Evolutionary conservation across 2,113 vertebrate genomes (phyloP).

Genomic region (Platysteira castanea): DNA sequence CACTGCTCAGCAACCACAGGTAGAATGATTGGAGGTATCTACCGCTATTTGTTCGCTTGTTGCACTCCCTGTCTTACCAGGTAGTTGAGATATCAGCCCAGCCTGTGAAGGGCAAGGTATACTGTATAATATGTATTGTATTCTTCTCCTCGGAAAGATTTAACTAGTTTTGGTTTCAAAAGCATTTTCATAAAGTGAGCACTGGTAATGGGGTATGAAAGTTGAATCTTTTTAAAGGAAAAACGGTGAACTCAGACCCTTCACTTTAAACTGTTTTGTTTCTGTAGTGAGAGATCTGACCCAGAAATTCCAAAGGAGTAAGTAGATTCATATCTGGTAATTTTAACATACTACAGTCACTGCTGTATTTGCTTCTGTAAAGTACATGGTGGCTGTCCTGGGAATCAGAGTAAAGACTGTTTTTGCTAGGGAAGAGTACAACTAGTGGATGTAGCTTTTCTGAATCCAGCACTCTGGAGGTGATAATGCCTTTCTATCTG

Average conservation of each 20-base stretch:
- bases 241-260: neutral
- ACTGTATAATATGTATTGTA: neutral
- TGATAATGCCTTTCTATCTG: neutral
- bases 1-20: neutral
- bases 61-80: neutral
- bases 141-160: neutral
- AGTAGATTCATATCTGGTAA: neutral
- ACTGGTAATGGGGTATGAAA: neutral
- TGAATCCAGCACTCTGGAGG: neutral
- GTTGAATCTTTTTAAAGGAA: neutral
- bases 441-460: neutral
- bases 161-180: neutral
- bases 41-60: neutral
- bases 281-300: neutral
- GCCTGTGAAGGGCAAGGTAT: neutral
- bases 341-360: neutral
- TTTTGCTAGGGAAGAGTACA: neutral
- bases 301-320: neutral
- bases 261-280: neutral
- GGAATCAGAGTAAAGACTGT: neutral
- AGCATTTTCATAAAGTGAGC: neutral
- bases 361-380: neutral
- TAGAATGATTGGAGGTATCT: neutral
- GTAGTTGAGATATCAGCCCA: neutral
- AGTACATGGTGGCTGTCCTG: rapidly evolving